A percentile compares a stretch with the other conserved stretches of the same genome.
Evolutionary conservation across 1,140 invertebrate genomes (phyloP).

Genomic region (Drosophila ironensis): DNA sequence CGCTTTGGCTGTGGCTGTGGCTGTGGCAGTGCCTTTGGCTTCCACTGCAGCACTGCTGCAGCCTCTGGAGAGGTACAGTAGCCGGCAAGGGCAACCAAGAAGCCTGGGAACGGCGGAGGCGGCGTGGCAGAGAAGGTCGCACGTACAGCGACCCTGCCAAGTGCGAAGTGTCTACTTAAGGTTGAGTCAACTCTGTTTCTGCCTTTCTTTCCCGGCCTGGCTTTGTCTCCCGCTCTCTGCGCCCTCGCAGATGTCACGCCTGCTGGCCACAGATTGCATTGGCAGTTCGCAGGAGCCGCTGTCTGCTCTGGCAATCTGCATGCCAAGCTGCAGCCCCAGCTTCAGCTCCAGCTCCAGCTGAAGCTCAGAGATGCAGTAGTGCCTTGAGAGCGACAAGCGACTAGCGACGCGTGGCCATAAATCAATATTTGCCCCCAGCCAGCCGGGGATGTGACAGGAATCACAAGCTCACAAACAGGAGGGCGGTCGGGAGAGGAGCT

Average conservation of each 20-base stretch:
- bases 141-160: constrained; percentile 15
- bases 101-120: constrained; percentile 12
- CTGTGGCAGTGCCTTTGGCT: too few relatives aligned
- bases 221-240: not conserved
- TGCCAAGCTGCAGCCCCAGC: constrained; percentile 10
- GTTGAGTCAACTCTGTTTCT: constrained; percentile 63
- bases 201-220: constrained; percentile 3
- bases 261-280: constrained; percentile 19
- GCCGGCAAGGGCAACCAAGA: constrained; percentile 44
- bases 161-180: constrained; percentile 58
- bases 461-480: too few relatives aligned
- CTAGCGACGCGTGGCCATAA: constrained; percentile 63
- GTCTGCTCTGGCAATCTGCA: not conserved
- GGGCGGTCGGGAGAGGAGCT: too few relatives aligned
- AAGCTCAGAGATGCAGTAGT: too few relatives aligned
- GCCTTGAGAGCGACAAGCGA: constrained; percentile 64
- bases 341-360: constrained; percentile 21
- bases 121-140: not conserved
- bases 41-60: not conserved
- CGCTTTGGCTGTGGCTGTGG: constrained; percentile 17
- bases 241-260: constrained; percentile 55
- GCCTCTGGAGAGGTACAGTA: constrained; percentile 52
- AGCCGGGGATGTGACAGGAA: constrained; percentile 42
- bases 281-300: not conserved
- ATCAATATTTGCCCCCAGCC: constrained; percentile 56